Evolutionary conservation across 2,797 vertebrate genomes (phyloP), one percentile per base, ranked within the genome.

Genomic region (Pogonophryne albipinna): DNA sequence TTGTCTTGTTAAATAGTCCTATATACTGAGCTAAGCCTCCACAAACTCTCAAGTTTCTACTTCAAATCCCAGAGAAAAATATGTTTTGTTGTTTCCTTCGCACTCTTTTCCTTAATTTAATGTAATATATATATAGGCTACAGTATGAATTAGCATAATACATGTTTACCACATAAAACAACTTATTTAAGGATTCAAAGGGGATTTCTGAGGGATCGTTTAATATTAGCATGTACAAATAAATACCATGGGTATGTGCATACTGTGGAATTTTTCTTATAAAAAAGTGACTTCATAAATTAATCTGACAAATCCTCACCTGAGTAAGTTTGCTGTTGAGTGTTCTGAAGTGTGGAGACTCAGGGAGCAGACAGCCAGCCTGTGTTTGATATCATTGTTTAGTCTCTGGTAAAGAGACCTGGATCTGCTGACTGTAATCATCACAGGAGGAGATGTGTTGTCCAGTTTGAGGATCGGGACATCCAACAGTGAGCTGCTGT

Each of bases 401-500:
- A 91, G 71, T 67, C 86, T 90, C 71, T 86, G 87, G 83, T 88
- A 89, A 34, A 88, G 84, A 76, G 84, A 85, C 72, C 76, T 82
- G 74, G 86, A 70, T 85, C 79, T 89, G 74, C 70, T 82, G 72
- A 85, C 65, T 45, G 84, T 27, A 19, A 85, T 78, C 90, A 90
- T 91, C 69, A n/a, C 76, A 47, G 66, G 13, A 74, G 67, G 34
- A 63, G 78, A 76, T 14, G 20, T 65, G 66, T 10, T 55, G 61
- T 61, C 51, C 49, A 27, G 41, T 34, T 47, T 14, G 59, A 77
- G 23, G 63, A 72, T 13, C 6, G 9, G 10, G 23, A 65, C 27
- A 47, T 56, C 66, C 59, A 74, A 69, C 17, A 71, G 47, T 3
- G 49, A 15, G 14, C 67, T 61, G 56, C 53, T 41, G 61, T 51